Evolutionary conservation across 2,113 vertebrate genomes (phyloP).

Genomic region (Phrynocephalus versicolor): DNA sequence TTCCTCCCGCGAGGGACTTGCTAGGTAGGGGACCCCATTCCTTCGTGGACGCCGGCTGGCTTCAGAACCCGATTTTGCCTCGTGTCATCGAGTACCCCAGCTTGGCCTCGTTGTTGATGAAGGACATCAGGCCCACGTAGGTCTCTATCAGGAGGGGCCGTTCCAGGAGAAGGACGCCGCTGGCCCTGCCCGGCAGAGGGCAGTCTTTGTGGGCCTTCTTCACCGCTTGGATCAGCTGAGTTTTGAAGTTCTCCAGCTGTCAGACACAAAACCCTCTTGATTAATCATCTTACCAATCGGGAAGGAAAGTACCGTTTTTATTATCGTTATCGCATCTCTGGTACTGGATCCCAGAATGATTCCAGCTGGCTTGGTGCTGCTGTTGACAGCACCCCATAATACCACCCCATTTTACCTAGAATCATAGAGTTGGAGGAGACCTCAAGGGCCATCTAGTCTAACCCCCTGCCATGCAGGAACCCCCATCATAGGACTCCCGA

Average conservation of each 20-base stretch:
- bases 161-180: conserved; percentile 87
- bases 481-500: no score
- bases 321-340: no score
- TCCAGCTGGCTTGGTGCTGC: no score
- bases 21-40: neutral
- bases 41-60: neutral
- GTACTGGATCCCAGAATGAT: neutral
- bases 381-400: no score
- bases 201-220: conserved; percentile 91
- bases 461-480: no score
- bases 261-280: neutral
- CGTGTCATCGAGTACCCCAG: conserved; percentile 96
- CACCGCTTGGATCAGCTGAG: conserved; percentile 90
- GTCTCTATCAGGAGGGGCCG: conserved; percentile 94
- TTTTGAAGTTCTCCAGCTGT: conserved; percentile 90
- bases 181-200: conserved; percentile 78
- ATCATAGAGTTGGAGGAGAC: no score
- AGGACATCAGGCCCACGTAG: conserved; percentile 95
- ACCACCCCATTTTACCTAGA: no score
- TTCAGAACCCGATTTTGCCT: conserved; percentile 93
- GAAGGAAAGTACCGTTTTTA: neutral
- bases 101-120: conserved; percentile 98
- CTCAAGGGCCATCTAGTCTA: no score
- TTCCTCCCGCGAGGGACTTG: neutral
- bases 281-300: neutral